Evolutionary conservation across 1,140 invertebrate species (phyloP).

Genomic region (Drosophila arawakana): DNA sequence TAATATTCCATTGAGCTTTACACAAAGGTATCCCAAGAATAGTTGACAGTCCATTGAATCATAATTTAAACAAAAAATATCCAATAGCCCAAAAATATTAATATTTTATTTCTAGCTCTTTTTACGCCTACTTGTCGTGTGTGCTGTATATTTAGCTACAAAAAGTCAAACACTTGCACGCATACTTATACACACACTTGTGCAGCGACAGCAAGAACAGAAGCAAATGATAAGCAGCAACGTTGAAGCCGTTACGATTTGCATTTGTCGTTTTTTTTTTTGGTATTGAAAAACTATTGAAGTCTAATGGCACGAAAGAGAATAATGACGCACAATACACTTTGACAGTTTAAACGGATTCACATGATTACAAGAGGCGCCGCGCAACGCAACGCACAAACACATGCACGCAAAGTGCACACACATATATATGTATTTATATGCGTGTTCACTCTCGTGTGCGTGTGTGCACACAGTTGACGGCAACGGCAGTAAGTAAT

Average conservation of each 20-base stretch:
- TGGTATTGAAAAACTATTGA: constrained; percentile 80
- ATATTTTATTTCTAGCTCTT: too few species aligned
- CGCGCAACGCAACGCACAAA: neutral
- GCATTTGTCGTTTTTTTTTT: constrained; percentile 54
- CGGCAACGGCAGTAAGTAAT: constrained; percentile 62
- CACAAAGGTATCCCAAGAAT: too few species aligned
- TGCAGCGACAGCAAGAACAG: constrained; percentile 40
- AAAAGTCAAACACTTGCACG: neutral
- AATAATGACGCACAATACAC: constrained; percentile 84
- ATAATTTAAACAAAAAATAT: too few species aligned
- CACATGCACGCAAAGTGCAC: neutral
- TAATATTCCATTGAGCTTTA: too few species aligned
- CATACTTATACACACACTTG: constrained; percentile 7
- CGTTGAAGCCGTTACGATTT: constrained; percentile 55
- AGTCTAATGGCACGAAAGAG: constrained; percentile 84
- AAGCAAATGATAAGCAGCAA: constrained; percentile 60
- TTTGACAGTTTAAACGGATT: constrained; percentile 80
- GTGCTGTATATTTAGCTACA: neutral
- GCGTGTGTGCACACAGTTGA: constrained; percentile 7
- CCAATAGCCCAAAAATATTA: too few species aligned
- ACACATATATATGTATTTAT: constrained; percentile 1
- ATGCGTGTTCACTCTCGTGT: neutral
- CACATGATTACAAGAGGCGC: constrained; percentile 70
- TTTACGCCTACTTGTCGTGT: too few species aligned
- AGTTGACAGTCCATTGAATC: too few species aligned